Conservation (phyloP, 53 echinoderm and acorn worm genomes). For the Hippasteria phrygiana region DNA sequence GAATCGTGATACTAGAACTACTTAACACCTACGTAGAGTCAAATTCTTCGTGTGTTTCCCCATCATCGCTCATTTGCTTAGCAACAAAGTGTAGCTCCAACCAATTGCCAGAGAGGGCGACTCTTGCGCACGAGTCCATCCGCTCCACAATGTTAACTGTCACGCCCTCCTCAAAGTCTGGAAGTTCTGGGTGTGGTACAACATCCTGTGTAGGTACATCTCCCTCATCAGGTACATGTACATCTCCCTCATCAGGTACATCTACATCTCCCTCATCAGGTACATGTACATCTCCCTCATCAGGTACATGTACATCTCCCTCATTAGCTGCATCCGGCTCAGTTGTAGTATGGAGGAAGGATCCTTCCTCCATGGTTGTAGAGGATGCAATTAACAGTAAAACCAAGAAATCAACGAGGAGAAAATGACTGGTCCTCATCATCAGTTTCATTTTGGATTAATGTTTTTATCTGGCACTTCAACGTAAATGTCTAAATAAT, state of each 20-base stretch:
- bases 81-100: constrained; percentile 39
- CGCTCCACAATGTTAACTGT: constrained; percentile 11
- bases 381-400: neutral
- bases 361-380: too few relatives aligned
- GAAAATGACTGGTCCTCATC: neutral
- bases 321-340: too few relatives aligned
- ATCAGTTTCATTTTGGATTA: neutral
- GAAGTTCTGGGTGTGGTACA: neutral
- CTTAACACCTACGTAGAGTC: constrained; percentile 65
- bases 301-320: too few relatives aligned
- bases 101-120: neutral
- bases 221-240: neutral
- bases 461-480: neutral
- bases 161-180: constrained; percentile 35
- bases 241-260: neutral
- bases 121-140: neutral
- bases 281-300: too few relatives aligned
- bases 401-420: neutral
- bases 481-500: neutral
- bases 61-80: constrained; percentile 32
- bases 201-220: neutral
- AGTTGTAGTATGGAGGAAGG: too few relatives aligned
- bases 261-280: too few relatives aligned
- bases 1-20: too few relatives aligned
- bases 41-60: constrained; percentile 24